These are phyloP conservation scores for Bungarus multicinctus DNA, from an alignment of 2,113 vertebrate species.

Conservation along the genomic window DNA sequence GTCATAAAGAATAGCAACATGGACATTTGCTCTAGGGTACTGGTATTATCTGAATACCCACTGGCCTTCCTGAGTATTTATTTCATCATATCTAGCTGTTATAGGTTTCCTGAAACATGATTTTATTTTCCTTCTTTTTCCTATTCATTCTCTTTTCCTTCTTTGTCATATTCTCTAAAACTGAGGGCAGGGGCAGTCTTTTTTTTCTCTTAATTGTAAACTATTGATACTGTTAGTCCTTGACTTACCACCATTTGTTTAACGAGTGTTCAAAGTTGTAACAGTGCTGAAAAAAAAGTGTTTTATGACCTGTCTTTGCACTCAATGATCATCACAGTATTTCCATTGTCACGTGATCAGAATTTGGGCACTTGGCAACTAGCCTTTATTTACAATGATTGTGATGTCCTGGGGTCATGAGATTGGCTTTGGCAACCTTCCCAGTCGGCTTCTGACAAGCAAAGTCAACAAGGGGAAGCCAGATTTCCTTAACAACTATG, in stretches of 20 bases:
- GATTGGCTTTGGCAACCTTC: not conserved
- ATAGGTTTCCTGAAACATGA: not conserved
- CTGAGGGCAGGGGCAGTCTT: not conserved
- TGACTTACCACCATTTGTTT: not conserved
- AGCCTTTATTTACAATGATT: not conserved
- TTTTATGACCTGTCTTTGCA: not conserved
- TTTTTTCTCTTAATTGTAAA: not conserved
- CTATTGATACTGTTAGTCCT: not conserved
- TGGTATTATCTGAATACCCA: not conserved
- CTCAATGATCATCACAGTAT: not conserved
- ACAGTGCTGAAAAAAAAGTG: not conserved
- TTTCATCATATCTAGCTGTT: not conserved
- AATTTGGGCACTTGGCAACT: not conserved
- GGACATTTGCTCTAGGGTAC: not conserved
- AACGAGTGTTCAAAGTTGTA: not conserved
- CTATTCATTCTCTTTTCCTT: not conserved
- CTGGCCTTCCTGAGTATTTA: not conserved
- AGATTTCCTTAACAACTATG: not conserved
- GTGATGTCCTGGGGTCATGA: not conserved
- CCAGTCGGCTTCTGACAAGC: not conserved
- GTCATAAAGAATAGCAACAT: not conserved
- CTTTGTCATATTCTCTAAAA: not conserved
- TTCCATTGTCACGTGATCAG: not conserved
- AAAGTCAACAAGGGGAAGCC: not conserved
- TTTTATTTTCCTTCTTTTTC: not conserved